Conservation (phyloP, 2,888 invertebrate species). For the Cataglyphis livida region DNA sequence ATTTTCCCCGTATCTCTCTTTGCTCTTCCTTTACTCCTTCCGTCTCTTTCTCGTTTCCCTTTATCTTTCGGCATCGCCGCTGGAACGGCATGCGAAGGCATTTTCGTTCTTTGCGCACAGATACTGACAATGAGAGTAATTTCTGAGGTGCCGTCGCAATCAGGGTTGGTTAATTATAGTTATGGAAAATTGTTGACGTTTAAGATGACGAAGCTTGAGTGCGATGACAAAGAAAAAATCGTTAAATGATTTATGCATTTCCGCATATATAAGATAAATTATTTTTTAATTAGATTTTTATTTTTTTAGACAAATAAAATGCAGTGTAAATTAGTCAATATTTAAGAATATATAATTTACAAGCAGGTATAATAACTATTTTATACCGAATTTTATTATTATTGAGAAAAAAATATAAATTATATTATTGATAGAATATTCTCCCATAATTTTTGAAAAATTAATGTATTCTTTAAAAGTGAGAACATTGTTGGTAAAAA, state of each 20-base stretch:
- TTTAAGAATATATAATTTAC: not conserved
- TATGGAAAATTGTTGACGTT: not conserved
- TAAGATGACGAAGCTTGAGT: not conserved
- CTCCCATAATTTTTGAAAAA: not conserved
- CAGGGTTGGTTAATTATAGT: constrained; percentile 27
- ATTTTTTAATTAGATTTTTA: not conserved
- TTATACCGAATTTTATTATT: not conserved
- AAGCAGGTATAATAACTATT: not conserved
- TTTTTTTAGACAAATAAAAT: not conserved
- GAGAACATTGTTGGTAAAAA: not conserved
- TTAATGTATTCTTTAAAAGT: not conserved
- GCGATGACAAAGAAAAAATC: not conserved
- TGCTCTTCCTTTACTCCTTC: constrained; percentile 40
- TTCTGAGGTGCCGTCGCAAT: not conserved
- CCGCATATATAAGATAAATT: not conserved
- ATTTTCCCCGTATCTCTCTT: constrained; percentile 63
- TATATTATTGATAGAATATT: not conserved
- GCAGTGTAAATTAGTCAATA: not conserved
- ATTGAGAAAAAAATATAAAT: not conserved
- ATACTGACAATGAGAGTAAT: constrained; percentile 7
- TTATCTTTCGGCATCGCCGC: constrained; percentile 42
- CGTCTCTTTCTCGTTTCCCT: constrained; percentile 27
- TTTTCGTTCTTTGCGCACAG: constrained; percentile 4
- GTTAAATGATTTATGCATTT: not conserved
- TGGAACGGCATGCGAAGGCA: not conserved